Evolutionary conservation across 2,888 invertebrate genomes (phyloP).

Genomic region (Carterocephalus palaemon): DNA sequence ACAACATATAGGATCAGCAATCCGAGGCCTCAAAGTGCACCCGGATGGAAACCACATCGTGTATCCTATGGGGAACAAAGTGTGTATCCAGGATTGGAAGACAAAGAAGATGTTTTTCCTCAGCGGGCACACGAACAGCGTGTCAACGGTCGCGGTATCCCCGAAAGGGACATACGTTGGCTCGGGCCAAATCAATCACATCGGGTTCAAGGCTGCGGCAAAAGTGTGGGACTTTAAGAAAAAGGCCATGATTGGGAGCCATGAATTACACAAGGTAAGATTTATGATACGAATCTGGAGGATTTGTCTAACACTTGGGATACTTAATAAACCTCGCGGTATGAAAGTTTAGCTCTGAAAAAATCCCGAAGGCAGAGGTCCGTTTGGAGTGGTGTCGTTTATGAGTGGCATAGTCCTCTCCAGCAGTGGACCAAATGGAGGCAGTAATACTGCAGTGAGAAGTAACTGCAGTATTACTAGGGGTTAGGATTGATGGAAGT

Average conservation of each 20-base stretch:
- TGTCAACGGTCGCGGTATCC: constrained; percentile 88
- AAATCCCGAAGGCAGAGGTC: too few species aligned
- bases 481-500: too few species aligned
- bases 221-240: constrained; percentile 92
- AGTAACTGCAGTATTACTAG: too few species aligned
- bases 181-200: constrained; percentile 93
- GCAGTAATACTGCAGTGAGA: too few species aligned
- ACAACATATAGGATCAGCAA: constrained; percentile 51
- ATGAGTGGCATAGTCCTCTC: too few species aligned
- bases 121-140: constrained; percentile 87
- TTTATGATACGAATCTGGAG: background rate
- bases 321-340: too few species aligned
- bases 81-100: constrained; percentile 83
- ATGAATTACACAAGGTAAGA: constrained; percentile 89
- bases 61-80: constrained; percentile 88
- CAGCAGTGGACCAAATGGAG: too few species aligned
- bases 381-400: too few species aligned
- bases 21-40: constrained; percentile 83
- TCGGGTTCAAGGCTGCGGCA: constrained; percentile 92
- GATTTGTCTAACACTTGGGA: background rate
- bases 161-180: constrained; percentile 86
- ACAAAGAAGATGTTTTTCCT: constrained; percentile 86
- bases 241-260: constrained; percentile 80
- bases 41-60: constrained; percentile 84
- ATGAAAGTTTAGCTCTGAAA: too few species aligned